Base-by-base conservation (phyloP, 2,888 invertebrate species). In the Pharmacophagus antenor region DNA sequence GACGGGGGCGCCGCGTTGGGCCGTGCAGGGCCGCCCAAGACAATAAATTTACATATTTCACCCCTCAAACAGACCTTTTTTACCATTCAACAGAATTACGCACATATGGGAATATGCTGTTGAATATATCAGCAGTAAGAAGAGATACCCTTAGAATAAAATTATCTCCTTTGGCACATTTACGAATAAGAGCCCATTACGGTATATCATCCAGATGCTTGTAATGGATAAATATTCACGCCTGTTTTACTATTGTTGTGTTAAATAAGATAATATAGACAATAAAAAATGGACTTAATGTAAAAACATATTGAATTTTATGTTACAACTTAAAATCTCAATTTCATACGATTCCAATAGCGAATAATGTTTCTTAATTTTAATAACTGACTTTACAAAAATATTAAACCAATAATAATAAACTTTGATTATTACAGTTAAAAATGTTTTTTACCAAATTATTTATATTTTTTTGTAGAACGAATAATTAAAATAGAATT, bases 1-100 rank as follows among this genome's bases (percentile, higher is more conserved):
- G 90, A 90, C 87, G 89, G 86, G 88, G 86, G 85, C 83, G 83
- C 84, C 71, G 68, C 71, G 72, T 73, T 67, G 71, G 71, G 68
- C 51, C 78, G 70, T 69, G 72, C 77, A 81, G 80, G 67, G 84
- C 85, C 88, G 88, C 90, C 89, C 89, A 88, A 90, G 88, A 90
- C 90, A 90, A 90, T 90, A 90, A 89, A 90, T 90, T 90, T 90
- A 90, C 90, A 90, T 90, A 90, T 90, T 90, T 90, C 88, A 88
- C 90, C 90, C 89, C 90, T 88, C 88, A 87, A 88, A 88, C 86
- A 88, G 90, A 89, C 90, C 90, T 89, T 89, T 89, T 89, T 90
- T 89, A 87, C 90, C 88, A 89, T 89, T 89, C 86, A 86, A 81
- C 87, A 88, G 89, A 89, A 90, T 90, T 90, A 89, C 90, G 88